Percentiles rank a stretch among this genome's conserved stretches.
These are phyloP conservation scores for Euzophera pinguis DNA, from an alignment of 2,888 invertebrate genomes.

Conservation along the genomic window DNA sequence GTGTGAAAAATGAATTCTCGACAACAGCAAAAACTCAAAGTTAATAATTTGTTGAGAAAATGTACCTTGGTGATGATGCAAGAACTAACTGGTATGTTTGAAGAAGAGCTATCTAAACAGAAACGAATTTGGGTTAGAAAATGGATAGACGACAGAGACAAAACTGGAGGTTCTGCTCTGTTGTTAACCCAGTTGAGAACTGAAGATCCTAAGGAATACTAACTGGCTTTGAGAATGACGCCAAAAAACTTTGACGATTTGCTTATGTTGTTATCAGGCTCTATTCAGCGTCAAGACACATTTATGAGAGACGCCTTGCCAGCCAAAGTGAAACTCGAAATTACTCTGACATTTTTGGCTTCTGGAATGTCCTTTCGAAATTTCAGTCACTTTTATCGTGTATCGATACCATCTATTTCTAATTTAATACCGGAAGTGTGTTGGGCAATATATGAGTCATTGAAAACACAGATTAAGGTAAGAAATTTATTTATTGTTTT, in stretches of 20 bases:
- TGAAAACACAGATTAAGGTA: no score
- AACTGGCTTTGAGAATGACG: background rate
- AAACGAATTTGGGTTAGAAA: constrained; percentile 12
- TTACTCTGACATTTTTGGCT: no score
- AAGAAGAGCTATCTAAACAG: constrained; percentile 1
- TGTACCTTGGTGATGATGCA: constrained; percentile 3
- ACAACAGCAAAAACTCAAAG: background rate
- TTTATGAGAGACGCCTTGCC: no score
- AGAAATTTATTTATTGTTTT: no score
- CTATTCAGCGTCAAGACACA: no score
- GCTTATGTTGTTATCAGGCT: background rate
- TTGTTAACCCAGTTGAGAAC: constrained; percentile 10
- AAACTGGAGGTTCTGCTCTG: constrained; percentile 11
- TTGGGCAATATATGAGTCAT: no score
- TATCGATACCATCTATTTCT: no score
- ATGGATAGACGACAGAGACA: constrained; percentile 10
- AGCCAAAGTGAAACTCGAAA: no score
- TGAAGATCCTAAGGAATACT: constrained; percentile 10
- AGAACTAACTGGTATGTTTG: constrained; percentile 2
- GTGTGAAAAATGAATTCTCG: constrained; percentile 5
- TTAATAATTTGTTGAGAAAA: constrained; percentile 5
- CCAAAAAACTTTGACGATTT: background rate
- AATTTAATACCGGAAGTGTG: no score
- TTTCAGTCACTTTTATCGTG: no score
- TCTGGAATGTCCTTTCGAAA: no score